Evolutionary conservation across 2,888 invertebrate genomes (phyloP), one percentile per base, ranked within the genome.

Genomic region (Lasius fuliginosus): DNA sequence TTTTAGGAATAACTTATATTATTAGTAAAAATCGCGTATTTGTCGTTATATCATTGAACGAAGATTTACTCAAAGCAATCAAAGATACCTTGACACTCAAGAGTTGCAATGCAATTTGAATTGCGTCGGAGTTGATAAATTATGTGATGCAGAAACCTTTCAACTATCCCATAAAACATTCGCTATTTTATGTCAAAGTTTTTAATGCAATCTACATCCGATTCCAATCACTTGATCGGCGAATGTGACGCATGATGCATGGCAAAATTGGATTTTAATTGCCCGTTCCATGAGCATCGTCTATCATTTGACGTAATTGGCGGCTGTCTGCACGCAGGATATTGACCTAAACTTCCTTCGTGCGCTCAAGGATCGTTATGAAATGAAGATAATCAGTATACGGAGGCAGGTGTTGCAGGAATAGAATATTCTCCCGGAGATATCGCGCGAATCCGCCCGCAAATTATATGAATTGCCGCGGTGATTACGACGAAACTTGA

Each of bases 321-420:
- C 9, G 56, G 42, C 49, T 62, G 67, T 60, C 83, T 11, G 69
- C 76, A 40, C 73, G 40, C 33, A 68, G 81, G 84, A 91, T 90
- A 90, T 91, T 88, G 92, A 92, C 89, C 89, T 81, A 86, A 86
- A 86, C 85, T 84, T 84, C 88, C 85, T 85, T 49, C 62, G 79
- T 60, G 65, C 49, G 27, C 81, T 90, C 85, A 83, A 88, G 85
- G 86, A 90, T 91, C 87, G 83, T 92, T 90, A 90, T 85, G 90
- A 90, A 91, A 91, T 86, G 82, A 87, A 85, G 84, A 83, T 90
- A 92, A 92, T 92, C 91, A 90, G 74, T 85, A 71, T 85, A 84
- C 73, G 1, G 30, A 46, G 60, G 53, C 30, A 27, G 36, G 40
- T 68, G 53, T 49, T 58, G 49, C 73, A 23, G 60, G 60, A 82